Evolutionary conservation across 2,888 invertebrate genomes (phyloP), one percentile per base, ranked within the genome.

Genomic region (Panopea generosa): DNA sequence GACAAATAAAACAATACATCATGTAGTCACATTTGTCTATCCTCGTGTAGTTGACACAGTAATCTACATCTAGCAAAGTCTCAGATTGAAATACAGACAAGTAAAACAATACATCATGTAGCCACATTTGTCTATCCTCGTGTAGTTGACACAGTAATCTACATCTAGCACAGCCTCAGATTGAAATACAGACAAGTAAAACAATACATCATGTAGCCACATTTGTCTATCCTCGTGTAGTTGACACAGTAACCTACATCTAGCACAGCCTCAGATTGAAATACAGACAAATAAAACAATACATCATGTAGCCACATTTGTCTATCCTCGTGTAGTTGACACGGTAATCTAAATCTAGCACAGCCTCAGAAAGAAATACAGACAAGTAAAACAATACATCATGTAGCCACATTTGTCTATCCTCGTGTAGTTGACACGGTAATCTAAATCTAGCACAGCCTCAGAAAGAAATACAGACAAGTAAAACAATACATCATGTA

Each of bases 91-190:
- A n/a, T n/a, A n/a, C n/a, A n/a, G n/a, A n/a, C n/a, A n/a, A n/a
- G n/a, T n/a, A 16, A 97, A 97, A 91, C 98, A 98, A 92, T 97
- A 97, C 0, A 97, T 97, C 93, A 98, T 97, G 0, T 96, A 96
- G 95, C 88, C 97, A 97, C 88, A 96, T n/a, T 55, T 33, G 11
- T 80, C 75, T 3, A 55, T 47, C 16, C 66, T 63, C 11, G 70
- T 69, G 74, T 87, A 87, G 52, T 76, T 67, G 26, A 72, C 70
- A 73, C 89, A 88, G 74, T 86, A 86, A 63, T 87, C 87, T 6
- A 74, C 72, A 60, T 84, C 83, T 22, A 80, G 60, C 86, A 97
- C 96, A 1, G 65, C 62, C 26, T 82, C 83, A 61, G 63, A 49
- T 84, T 85, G 72, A n/a, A n/a, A n/a, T n/a, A n/a, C n/a, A n/a